Base-by-base conservation (phyloP, 2,113 vertebrate species). In the Bucco capensis region DNA sequence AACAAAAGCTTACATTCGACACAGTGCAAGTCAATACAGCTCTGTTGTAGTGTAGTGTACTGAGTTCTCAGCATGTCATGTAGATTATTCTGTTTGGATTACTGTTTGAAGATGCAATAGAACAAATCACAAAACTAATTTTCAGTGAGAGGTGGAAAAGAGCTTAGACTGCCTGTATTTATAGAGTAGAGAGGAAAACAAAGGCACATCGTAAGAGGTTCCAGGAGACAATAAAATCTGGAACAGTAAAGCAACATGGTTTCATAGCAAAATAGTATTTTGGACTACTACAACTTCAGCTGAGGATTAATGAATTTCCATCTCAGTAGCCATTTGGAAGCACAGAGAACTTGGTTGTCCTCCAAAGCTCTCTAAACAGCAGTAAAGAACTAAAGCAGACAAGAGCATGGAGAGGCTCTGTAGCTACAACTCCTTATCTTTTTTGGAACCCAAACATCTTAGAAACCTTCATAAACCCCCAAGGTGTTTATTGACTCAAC, bases 11-110 rank as follows among this genome's bases (percentile, higher is more conserved):
- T 64, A 22, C 24, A 47, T 25, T 58, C 58, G n/a, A 16, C 24
- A 12, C 0, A 35, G 8, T 3, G 1, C 21, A 3, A 51, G 1
- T 51, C 21, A 28, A 47, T 10, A 35, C 2, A 40, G 74, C 25
- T 53, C 28, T 35, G 14, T 1, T 69, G 22, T 62, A 85, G 11
- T 8, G 49, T 19, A 9, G 5, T 7, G 21, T 60, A 79, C 15
- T 6, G 49, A 73, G 6, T 57, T 73, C 22, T 69, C 37, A 75
- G 23, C 40, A 76, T 24, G 11, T 9, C 40, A 53, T 5, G 24
- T 14, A 12, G 2, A 30, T 27, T 60, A 6, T 62, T 40, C 22
- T 58, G 15, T 38, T 38, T 30, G 25, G n/a, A 30, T 15, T 60
- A 19, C 51, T 50, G 21, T 56, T 72, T 72, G 71, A 50, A 46